Evolutionary conservation across 2,113 vertebrate genomes (phyloP), one percentile per base, ranked within the genome.

Genomic region (Grammomys surdaster): DNA sequence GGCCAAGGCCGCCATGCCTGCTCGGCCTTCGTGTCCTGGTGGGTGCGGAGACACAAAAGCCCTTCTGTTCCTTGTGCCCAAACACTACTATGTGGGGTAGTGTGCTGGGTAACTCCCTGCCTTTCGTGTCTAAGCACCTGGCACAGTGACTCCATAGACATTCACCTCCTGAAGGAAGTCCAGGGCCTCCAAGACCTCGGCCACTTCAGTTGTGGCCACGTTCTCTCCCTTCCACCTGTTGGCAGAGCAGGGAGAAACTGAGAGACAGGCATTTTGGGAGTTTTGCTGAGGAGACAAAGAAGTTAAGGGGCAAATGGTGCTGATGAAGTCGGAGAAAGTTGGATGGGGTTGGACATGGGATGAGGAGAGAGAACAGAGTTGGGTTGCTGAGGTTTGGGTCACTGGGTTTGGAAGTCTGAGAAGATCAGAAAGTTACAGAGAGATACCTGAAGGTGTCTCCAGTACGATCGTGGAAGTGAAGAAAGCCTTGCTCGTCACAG

Each of bases 151-250:
- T 0, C 99, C 99, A 0, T 99, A 99, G 12, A 99, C 98, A 4
- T 98, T 99, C 94, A 98, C 99, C 40, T 99, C 99, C 96, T 99
- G 99, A 60, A 99, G 98, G 20, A 99, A 98, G 12, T 99, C 98
- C 87, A 99, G 98, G 84, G 98, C 93, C 33, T 98, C 98, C 43
- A 99, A 85, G 80, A 98, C 98, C 93, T 99, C 99, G 0, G 99
- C 98, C 86, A 99, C 99, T 94, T 99, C 99, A 0, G 99, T 99
- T 0, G 99, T 99, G 97, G 99, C 99, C 28, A 99, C 99, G 0
- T 99, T 99, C 95, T 99, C 99, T 0, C 99, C 99, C 96, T 99
- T 99, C 99, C 99, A 99, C 96, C 99, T 99, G 97, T 7, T 12
- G 1, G 36, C 36, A 40, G 31, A 70, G 46, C 0, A 11, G 65